A percentile compares a stretch with the other conserved stretches of the same genome.
Evolutionary conservation across 2,888 invertebrate species (phyloP).

Genomic region (Chymomyza caudatula): DNA sequence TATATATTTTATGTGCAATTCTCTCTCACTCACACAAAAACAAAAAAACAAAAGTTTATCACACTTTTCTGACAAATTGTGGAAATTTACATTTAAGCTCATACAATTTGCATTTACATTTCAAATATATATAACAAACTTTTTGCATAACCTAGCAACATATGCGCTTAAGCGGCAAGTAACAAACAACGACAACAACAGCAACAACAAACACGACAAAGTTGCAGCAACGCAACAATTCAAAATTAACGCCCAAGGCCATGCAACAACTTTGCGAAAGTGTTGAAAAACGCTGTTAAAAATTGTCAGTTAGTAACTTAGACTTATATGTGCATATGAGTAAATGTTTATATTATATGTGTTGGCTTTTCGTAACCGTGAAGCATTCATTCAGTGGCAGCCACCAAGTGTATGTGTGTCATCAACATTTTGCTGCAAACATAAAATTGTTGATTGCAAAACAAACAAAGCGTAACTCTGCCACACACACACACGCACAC

Average conservation of each 20-base stretch:
- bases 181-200: background rate
- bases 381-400: background rate
- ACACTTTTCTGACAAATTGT: background rate
- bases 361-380: background rate
- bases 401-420: background rate
- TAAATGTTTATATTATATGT: no score
- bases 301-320: background rate
- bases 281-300: background rate
- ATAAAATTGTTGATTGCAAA: background rate
- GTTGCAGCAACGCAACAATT: slow-evolving; percentile 7
- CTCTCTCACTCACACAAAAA: background rate
- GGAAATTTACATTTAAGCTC: background rate
- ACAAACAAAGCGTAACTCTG: background rate
- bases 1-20: background rate
- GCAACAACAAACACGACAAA: slow-evolving; percentile 41
- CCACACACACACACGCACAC: background rate
- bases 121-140: slow-evolving; percentile 11
- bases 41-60: background rate
- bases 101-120: background rate
- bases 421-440: background rate
- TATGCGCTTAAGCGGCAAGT: slow-evolving; percentile 32
- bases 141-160: slow-evolving; percentile 28
- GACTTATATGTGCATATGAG: background rate
- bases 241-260: background rate
- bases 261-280: background rate